These are phyloP conservation scores for Lithophane socia DNA, from an alignment of 2,888 invertebrate genomes.

Conservation along the genomic window DNA sequence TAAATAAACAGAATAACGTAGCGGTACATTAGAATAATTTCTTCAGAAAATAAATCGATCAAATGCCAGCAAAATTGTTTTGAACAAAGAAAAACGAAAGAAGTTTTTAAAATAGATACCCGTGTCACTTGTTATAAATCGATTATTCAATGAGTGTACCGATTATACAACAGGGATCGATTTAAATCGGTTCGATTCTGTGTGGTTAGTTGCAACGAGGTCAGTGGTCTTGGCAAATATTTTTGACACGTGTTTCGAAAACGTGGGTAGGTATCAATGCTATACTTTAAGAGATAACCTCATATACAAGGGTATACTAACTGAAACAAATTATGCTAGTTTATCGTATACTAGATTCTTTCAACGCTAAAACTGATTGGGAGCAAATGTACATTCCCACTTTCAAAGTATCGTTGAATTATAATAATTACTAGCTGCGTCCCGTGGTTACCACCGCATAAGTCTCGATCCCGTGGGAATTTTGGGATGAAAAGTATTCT, in stretches of 20 bases:
- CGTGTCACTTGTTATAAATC: slow-evolving; percentile 65
- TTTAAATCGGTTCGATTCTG: slow-evolving; percentile 58
- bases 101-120: slow-evolving; percentile 44
- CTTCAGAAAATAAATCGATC: slow-evolving; percentile 41
- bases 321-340: not conserved
- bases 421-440: not conserved
- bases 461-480: too few relatives aligned
- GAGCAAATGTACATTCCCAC: not conserved
- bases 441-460: too few relatives aligned
- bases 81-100: slow-evolving; percentile 48
- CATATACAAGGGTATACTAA: too few relatives aligned
- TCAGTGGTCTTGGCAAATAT: slow-evolving; percentile 61
- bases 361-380: not conserved
- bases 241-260: slow-evolving; percentile 57
- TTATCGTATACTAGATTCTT: not conserved
- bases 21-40: slow-evolving; percentile 36
- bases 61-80: slow-evolving; percentile 33
- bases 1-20: slow-evolving; percentile 14
- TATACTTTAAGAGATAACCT: not conserved
- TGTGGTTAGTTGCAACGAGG: slow-evolving; percentile 57
- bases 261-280: slow-evolving; percentile 19
- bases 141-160: slow-evolving; percentile 64
- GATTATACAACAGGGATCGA: slow-evolving; percentile 64
- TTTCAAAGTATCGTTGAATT: not conserved
- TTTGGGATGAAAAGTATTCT: too few relatives aligned